Base-by-base conservation (phyloP, 2,888 invertebrate genomes). In the Ennomos fuscantarius region DNA sequence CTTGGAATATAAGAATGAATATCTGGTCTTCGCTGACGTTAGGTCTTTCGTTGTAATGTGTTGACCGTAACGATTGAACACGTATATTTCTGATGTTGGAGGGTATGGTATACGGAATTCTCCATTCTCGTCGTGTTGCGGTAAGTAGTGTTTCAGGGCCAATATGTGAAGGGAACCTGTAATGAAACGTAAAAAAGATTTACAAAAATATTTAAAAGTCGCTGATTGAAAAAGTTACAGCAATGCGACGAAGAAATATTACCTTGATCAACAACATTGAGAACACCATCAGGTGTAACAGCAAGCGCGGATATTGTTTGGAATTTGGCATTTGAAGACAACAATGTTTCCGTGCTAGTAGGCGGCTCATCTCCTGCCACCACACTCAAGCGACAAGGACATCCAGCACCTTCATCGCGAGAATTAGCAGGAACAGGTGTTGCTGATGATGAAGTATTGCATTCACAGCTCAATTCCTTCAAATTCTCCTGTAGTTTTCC, bases 1-100 rank as follows among this genome's bases (percentile, higher is more conserved):
- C 79, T 99, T 99, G 45, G 98, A 98, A 92, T 99, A 99, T 24
- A 98, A 93, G 93, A 99, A 99, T 45, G 98, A 97, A 86, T 99
- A 99, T 81, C 98, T 94, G 6, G 96, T 96, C 87, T 97, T 97
- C 45, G 97, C 98, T n/a, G 99, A 99, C 44, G 99, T 96, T 58
- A 99, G 92, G 85, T 99, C 98, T 82, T 97, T 97, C 1, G 99
- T 99, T 31, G 96, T 96, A 31, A 97, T 96, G 85, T 99, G 99
- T 83, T 99, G 99, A 0, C 99, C 99, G 79, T 98, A 98, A 31
- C 97, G 94, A 86, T 98, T 98, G 85, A 98, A 98, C 1, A 97
- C 96, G 78, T 98, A 98, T 60, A 98, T 94, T 89, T 99, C 99
- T 67, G 98, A 97, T 0, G 97, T 96, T 9, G 98, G 97, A 39